These are phyloP conservation scores for Atrichornis clamosus DNA, from an alignment of 2,113 vertebrate species.

Conservation along the genomic window DNA sequence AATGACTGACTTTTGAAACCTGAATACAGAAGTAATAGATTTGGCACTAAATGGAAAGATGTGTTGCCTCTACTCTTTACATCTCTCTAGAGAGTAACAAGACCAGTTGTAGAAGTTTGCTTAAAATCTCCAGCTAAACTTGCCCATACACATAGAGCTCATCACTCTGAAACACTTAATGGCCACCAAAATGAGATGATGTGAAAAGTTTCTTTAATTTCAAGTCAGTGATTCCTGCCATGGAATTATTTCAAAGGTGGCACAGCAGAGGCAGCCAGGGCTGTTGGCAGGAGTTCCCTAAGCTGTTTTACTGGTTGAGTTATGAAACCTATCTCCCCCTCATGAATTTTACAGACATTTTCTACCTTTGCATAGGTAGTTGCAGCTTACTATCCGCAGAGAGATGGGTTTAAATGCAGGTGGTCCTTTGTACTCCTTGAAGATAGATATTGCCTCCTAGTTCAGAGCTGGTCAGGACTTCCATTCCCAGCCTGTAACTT, in stretches of 20 bases:
- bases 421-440: not conserved
- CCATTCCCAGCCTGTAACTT: not conserved
- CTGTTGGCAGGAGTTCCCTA: not conserved
- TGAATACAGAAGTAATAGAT: too few species aligned
- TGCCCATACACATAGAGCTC: too few species aligned
- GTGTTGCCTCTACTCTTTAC: too few species aligned
- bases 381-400: not conserved
- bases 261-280: not conserved
- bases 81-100: too few species aligned
- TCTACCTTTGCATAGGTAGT: not conserved
- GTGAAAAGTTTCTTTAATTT: too few species aligned
- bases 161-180: too few species aligned
- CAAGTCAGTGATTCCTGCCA: not conserved
- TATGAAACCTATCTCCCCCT: not conserved
- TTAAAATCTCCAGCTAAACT: too few species aligned
- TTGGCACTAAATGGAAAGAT: too few species aligned
- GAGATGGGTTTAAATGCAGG: not conserved
- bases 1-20: too few species aligned
- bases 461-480: not conserved
- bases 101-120: too few species aligned
- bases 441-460: not conserved
- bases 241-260: not conserved
- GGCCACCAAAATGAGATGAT: too few species aligned
- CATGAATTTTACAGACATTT: rapidly evolving
- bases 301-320: not conserved